These are phyloP conservation scores for Herminia tarsipennalis DNA, from an alignment of 2,888 invertebrate species.

Conservation along the genomic window DNA sequence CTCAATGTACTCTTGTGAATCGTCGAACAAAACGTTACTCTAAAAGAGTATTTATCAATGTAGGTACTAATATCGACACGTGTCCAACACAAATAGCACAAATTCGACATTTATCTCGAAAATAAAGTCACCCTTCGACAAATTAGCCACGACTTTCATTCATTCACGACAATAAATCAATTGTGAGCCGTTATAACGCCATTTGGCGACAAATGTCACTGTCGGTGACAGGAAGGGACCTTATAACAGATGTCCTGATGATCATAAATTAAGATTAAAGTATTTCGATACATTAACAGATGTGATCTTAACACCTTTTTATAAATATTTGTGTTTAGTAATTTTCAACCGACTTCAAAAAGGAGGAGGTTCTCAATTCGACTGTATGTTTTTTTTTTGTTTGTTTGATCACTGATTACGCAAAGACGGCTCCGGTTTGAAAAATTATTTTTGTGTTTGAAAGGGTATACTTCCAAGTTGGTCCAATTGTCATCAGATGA, in stretches of 20 bases:
- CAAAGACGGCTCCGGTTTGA: no score
- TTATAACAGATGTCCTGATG: slow-evolving; percentile 21
- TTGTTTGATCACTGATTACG: no score
- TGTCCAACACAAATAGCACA: background rate
- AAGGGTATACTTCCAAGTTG: no score
- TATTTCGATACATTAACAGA: background rate
- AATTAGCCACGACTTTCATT: slow-evolving; percentile 22
- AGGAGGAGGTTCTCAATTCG: no score
- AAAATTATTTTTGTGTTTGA: no score
- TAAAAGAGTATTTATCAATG: no score
- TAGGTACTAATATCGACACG: background rate
- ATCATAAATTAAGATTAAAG: slow-evolving; percentile 9
- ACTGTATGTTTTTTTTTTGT: no score
- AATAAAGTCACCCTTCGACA: slow-evolving; percentile 18
- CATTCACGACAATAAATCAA: slow-evolving; percentile 6
- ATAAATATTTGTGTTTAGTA: no score
- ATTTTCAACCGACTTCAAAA: no score
- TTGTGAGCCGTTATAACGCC: slow-evolving; percentile 14
- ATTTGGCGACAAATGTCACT: slow-evolving; percentile 19
- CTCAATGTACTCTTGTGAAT: no score
- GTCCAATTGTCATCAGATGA: no score
- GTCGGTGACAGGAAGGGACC: slow-evolving; percentile 11
- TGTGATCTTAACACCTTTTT: slow-evolving; percentile 4
- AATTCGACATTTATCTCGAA: slow-evolving; percentile 7
- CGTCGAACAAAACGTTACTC: no score